Base-by-base conservation (phyloP, 2,888 invertebrate species). In the Caenorhabditis sp. region DNA sequence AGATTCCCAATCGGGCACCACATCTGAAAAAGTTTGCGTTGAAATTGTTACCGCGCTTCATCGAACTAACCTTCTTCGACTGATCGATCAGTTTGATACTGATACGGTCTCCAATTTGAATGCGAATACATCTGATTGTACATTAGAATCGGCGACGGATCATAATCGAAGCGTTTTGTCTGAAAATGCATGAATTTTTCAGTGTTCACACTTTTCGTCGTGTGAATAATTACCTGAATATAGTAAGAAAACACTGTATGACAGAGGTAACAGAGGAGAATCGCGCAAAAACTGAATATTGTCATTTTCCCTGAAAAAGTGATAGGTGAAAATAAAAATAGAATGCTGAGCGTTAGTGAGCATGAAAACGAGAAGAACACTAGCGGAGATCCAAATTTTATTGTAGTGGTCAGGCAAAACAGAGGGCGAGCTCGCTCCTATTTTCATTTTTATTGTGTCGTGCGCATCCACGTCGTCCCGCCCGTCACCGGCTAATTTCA, bases 151-250 rank as follows among this genome's bases (percentile, higher is more conserved):
- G 70, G 45, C 13, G 41, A 70, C 3, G 70, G 70, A 59, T 70
- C 70, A n/a, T 70, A 70, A 30, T 70, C 70, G 30, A 70, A 70
- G 52, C 70, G 70, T 43, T 70, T 70, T 9, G 52, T 45, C 70
- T 70, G 37, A 11, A 66, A 50, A 9, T 22, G 13, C 7, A 45
- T 6, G 8, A 13, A 22, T 24, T 24, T 35, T 20, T 4, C 9
- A 45, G 27, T 27, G 7, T 4, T 13, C 24, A 37, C n/a, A 41
- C n/a, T 1, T 15, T 30, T 13, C 24, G 17, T 9, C 5, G 30
- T n/a, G n/a, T n/a, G n/a, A n/a, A n/a, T n/a, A 35, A 35, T 15
- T 20, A 59, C 68, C 58, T 68, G 68, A 13, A 68, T 59, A 43
- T 68, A 68, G 17, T 41, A 59, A 2, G 68, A 59, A 24, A 59